Conservation (phyloP, 2,888 invertebrate species). For the Phymatocera aterrima region DNA sequence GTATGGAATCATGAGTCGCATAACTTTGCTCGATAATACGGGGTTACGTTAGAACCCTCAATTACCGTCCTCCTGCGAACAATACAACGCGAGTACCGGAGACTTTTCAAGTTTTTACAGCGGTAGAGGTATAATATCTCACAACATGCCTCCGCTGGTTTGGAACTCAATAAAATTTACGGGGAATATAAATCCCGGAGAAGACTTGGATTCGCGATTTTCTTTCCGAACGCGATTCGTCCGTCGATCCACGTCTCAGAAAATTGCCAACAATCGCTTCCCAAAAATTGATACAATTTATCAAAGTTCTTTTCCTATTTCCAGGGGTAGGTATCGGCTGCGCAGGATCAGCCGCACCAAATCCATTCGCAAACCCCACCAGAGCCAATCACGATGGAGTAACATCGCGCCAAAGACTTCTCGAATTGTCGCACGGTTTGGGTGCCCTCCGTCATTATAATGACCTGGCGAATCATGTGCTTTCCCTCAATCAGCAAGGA, state of each 20-base stretch:
- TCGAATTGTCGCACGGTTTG: constrained; percentile 88
- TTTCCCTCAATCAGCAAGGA: constrained; percentile 88
- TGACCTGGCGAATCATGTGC: constrained; percentile 93
- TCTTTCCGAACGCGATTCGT: too few species aligned
- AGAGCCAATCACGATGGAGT: constrained; percentile 53
- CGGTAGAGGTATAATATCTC: too few species aligned
- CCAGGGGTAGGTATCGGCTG: constrained; percentile 38
- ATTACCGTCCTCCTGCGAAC: constrained; percentile 20
- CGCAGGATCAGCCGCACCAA: constrained; percentile 13
- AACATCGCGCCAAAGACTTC: constrained; percentile 84
- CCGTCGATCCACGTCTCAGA: too few species aligned
- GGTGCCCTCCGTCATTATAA: constrained; percentile 85
- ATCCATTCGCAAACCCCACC: constrained; percentile 60
- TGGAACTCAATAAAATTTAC: too few species aligned
- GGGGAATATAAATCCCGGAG: too few species aligned
- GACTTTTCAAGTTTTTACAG: constrained; percentile 19
- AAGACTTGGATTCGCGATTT: too few species aligned
- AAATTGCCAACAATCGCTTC: constrained; percentile 44
- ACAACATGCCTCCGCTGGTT: too few species aligned
- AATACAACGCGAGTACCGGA: background rate
- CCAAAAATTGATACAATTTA: constrained; percentile 31
- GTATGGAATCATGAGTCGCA: constrained; percentile 34
- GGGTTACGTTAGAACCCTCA: constrained; percentile 18
- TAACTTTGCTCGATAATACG: constrained; percentile 38
- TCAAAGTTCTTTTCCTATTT: background rate